A percentile compares a stretch with the other conserved stretches of the same genome.
These are phyloP conservation scores for Myanophis thanlyinensis DNA, from an alignment of 2,113 vertebrate species.

Conservation along the genomic window DNA sequence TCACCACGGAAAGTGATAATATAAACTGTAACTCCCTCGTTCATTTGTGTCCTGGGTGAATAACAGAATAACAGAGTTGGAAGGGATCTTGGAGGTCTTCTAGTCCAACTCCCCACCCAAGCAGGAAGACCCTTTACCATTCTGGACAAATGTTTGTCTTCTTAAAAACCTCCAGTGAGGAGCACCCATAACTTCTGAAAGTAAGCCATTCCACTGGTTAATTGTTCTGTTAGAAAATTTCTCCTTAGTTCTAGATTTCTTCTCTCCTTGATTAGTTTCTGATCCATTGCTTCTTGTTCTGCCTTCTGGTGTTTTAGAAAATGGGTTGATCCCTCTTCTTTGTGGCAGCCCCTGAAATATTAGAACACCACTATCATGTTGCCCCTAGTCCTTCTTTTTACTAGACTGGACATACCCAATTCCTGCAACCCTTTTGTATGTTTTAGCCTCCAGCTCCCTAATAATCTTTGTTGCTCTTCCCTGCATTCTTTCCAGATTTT, in stretches of 20 bases:
- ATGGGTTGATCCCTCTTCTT: no score
- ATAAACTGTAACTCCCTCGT: not conserved
- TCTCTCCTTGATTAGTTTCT: no score
- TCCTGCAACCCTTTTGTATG: no score
- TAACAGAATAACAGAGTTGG: not conserved
- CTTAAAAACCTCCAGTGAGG: not conserved
- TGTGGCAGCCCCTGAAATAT: no score
- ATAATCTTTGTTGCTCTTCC: no score
- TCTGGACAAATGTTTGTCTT: not conserved
- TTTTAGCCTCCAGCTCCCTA: no score
- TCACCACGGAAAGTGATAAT: not conserved
- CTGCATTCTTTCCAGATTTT: no score
- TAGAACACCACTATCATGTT: no score
- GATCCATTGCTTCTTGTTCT: no score
- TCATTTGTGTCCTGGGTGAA: not conserved
- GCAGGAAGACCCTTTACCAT: not conserved
- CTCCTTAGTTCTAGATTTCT: not conserved
- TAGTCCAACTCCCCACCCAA: not conserved
- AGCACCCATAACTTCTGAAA: not conserved
- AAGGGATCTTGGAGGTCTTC: not conserved
- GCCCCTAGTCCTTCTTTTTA: no score
- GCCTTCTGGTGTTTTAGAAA: no score
- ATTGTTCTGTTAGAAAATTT: not conserved
- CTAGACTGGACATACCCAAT: no score
- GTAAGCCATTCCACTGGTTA: not conserved